Percentiles rank a stretch among this genome's conserved stretches.
phyloP scores from a whole-genome alignment of 2,113 vertebrate species.

The Apus apus region DNA sequence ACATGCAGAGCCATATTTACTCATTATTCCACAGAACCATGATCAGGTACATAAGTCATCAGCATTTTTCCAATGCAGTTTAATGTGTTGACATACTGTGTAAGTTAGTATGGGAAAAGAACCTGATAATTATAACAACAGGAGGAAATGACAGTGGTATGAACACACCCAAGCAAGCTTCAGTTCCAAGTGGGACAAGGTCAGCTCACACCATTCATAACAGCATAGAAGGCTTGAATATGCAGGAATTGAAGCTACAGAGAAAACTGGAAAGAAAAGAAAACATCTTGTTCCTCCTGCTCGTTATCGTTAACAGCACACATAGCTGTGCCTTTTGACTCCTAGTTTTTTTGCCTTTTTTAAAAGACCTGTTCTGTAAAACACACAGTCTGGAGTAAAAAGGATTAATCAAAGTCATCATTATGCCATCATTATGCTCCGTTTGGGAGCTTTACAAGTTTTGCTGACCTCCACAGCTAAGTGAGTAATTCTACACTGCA shows the following conservation, averaged over 20 bases:
- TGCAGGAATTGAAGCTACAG: neutral
- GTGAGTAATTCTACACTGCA: neutral
- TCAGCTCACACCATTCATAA: neutral
- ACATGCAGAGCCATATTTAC: neutral
- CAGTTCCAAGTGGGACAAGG: neutral
- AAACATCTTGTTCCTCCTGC: neutral
- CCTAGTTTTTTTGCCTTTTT: neutral
- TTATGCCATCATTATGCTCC: no score
- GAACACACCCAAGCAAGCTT: neutral
- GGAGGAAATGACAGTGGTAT: neutral
- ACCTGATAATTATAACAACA: neutral
- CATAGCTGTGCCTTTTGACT: neutral
- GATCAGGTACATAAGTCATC: neutral
- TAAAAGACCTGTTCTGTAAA: neutral
- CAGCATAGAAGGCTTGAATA: neutral
- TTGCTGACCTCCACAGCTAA: neutral
- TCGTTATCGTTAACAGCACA: neutral
- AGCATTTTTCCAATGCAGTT: neutral
- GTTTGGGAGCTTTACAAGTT: neutral
- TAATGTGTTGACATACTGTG: neutral
- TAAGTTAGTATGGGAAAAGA: neutral
- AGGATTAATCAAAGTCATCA: constrained; percentile 54
- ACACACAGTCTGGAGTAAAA: neutral
- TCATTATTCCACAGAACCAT: neutral
- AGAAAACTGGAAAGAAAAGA: neutral